A percentile compares a stretch with the other conserved stretches of the same genome.
These are phyloP conservation scores for Tethya wilhelma DNA, from an alignment of 37 sponge, comb jelly and placozoan genomes.

Conservation along the genomic window DNA sequence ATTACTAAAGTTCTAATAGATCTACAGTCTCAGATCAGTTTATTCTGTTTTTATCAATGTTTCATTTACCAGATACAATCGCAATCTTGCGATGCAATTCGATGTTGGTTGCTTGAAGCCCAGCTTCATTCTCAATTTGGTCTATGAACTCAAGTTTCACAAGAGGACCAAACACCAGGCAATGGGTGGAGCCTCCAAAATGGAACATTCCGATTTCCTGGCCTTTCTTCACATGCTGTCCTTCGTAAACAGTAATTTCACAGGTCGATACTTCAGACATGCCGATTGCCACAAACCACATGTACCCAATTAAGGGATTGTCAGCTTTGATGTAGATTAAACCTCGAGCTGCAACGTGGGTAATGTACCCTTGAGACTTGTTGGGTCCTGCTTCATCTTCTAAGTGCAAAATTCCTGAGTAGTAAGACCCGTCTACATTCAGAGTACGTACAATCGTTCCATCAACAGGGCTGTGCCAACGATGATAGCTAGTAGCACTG, in stretches of 20 bases:
- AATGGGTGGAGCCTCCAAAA: slow-evolving; percentile 54
- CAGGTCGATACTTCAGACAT: slow-evolving; percentile 53
- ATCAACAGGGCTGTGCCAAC: slow-evolving; percentile 58
- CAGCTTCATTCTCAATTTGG: neutral
- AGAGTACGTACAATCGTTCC: slow-evolving; percentile 35
- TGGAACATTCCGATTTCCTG: slow-evolving; percentile 52
- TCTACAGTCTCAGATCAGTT: too few species aligned
- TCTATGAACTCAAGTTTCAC: slow-evolving; percentile 7
- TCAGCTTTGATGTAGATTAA: slow-evolving; percentile 42
- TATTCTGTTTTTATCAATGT: too few species aligned
- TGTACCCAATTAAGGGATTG: slow-evolving; percentile 40
- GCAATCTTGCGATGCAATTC: too few species aligned
- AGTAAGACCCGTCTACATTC: slow-evolving; percentile 32
- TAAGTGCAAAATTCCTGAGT: slow-evolving; percentile 7
- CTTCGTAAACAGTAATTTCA: slow-evolving; percentile 22
- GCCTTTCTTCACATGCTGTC: slow-evolving; percentile 31
- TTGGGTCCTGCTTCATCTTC: slow-evolving; percentile 16
- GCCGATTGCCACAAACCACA: slow-evolving; percentile 56
- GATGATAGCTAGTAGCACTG: slow-evolving; percentile 52
- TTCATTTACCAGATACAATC: too few species aligned
- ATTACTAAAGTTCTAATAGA: too few species aligned
- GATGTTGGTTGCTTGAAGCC: too few species aligned
- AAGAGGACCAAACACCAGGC: slow-evolving; percentile 37
- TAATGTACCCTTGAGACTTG: slow-evolving; percentile 43
- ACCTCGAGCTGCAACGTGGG: slow-evolving; percentile 35